These are phyloP conservation scores for Pseudeuparius sepicola DNA, from an alignment of 2,888 invertebrate species.

Conservation along the genomic window DNA sequence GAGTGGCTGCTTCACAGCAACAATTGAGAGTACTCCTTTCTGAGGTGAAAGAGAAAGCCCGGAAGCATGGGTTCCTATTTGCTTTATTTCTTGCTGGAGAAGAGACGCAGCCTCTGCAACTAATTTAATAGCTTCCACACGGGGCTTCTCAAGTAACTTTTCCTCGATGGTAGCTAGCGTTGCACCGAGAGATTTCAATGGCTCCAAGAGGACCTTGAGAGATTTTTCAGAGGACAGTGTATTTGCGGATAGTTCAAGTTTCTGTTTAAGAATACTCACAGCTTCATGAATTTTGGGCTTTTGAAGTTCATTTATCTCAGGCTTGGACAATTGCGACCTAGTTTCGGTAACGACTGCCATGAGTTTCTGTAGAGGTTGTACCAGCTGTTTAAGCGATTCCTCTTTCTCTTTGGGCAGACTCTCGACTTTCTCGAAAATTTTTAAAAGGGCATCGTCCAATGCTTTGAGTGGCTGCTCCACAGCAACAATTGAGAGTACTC, in stretches of 20 bases:
- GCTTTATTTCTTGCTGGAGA: too few species aligned
- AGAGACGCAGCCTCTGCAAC: too few species aligned
- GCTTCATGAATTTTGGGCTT: conserved; percentile 16
- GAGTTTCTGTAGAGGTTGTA: conserved; percentile 23
- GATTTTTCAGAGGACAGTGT: too few species aligned
- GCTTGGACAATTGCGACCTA: conserved; percentile 18
- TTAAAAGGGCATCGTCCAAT: conserved; percentile 14
- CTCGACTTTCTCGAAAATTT: conserved; percentile 12
- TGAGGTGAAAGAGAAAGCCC: too few species aligned
- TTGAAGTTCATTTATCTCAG: conserved; percentile 12
- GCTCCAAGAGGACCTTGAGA: too few species aligned
- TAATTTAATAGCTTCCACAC: too few species aligned
- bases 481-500: conserved; percentile 17
- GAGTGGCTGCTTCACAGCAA: conserved; percentile 17
- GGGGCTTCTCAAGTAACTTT: too few species aligned
- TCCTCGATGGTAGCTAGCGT: too few species aligned
- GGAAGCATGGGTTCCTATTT: too few species aligned
- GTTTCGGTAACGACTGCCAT: conserved; percentile 21
- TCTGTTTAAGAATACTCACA: conserved; percentile 9
- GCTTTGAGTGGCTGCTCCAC: conserved; percentile 15
- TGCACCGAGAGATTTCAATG: too few species aligned
- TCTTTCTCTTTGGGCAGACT: conserved; percentile 12
- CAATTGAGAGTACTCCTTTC: conserved; percentile 18
- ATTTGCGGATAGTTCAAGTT: conserved; percentile 8
- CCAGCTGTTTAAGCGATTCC: conserved; percentile 16